These are phyloP conservation scores for Pristionchus maxplancki DNA, from an alignment of 2,888 invertebrate genomes.

Conservation along the genomic window DNA sequence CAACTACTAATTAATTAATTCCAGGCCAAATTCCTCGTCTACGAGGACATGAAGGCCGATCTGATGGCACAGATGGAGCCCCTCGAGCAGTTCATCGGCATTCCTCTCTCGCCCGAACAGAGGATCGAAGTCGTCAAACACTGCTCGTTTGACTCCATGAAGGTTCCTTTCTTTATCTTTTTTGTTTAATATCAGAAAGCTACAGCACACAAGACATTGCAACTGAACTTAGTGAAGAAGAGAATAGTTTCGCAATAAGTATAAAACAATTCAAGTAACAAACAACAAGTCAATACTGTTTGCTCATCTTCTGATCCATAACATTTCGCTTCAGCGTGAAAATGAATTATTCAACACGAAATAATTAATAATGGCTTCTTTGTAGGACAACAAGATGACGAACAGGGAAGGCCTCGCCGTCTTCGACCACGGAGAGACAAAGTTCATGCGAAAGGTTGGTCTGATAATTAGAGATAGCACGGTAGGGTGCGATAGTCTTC, in stretches of 20 bases:
- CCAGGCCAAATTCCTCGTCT: conserved; percentile 75
- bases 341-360: too few relatives aligned
- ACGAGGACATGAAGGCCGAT: conserved; percentile 81
- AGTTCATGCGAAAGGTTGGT: conserved; percentile 67
- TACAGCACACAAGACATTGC: too few relatives aligned
- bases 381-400: conserved; percentile 84
- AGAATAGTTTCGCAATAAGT: too few relatives aligned
- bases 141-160: conserved; percentile 88
- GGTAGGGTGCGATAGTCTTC: too few relatives aligned
- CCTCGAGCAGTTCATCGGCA: conserved; percentile 86
- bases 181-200: background rate
- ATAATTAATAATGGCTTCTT: too few relatives aligned
- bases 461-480: background rate
- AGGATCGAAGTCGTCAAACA: conserved; percentile 84
- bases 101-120: conserved; percentile 80
- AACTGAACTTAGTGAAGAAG: too few relatives aligned
- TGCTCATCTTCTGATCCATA: too few relatives aligned
- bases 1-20: background rate
- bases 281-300: too few relatives aligned
- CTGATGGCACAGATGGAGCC: conserved; percentile 83
- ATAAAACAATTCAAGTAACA: too few relatives aligned
- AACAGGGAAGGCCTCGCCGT: conserved; percentile 80
- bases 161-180: background rate
- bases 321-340: too few relatives aligned
- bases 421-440: conserved; percentile 62